Conservation (phyloP, 1,140 invertebrate genomes). For the Habropoda laboriosa region DNA sequence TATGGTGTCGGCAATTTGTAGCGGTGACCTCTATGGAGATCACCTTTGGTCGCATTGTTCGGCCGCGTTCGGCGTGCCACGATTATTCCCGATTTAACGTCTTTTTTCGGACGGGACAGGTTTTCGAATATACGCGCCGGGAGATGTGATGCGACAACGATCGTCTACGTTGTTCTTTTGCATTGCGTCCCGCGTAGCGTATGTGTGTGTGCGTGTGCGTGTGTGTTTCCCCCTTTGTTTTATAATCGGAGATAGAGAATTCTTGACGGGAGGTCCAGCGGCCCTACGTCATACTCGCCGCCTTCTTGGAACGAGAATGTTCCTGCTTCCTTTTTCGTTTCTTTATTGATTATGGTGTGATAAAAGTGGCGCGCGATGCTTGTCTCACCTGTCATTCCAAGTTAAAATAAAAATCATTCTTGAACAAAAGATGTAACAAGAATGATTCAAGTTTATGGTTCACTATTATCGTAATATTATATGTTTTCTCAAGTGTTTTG, state of each 20-base stretch:
- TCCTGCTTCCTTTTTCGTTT: slow-evolving; percentile 34
- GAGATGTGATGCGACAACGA: slow-evolving; percentile 42
- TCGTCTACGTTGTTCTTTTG: neutral
- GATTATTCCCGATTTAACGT: slow-evolving; percentile 17
- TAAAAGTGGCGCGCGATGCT: slow-evolving; percentile 48
- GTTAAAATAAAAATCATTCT: slow-evolving; percentile 16
- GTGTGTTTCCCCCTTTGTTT: slow-evolving; percentile 32
- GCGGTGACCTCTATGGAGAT: neutral
- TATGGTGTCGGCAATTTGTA: neutral
- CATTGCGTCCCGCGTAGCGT: neutral
- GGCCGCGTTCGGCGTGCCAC: neutral
- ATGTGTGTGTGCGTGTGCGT: slow-evolving; percentile 9
- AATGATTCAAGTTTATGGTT: too few species aligned
- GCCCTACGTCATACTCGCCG: slow-evolving; percentile 52
- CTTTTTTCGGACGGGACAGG: slow-evolving; percentile 11
- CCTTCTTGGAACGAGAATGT: slow-evolving; percentile 60
- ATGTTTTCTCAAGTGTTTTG: too few species aligned
- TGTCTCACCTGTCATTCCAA: slow-evolving; percentile 8
- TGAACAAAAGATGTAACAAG: neutral
- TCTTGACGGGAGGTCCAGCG: slow-evolving; percentile 64
- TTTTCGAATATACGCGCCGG: slow-evolving; percentile 22
- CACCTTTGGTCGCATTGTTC: neutral
- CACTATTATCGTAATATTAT: too few species aligned
- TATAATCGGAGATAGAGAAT: slow-evolving; percentile 53
- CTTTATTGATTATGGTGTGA: slow-evolving; percentile 58